Evolutionary conservation across 2,888 invertebrate species (phyloP).

Genomic region (Xanthia icteritia): DNA sequence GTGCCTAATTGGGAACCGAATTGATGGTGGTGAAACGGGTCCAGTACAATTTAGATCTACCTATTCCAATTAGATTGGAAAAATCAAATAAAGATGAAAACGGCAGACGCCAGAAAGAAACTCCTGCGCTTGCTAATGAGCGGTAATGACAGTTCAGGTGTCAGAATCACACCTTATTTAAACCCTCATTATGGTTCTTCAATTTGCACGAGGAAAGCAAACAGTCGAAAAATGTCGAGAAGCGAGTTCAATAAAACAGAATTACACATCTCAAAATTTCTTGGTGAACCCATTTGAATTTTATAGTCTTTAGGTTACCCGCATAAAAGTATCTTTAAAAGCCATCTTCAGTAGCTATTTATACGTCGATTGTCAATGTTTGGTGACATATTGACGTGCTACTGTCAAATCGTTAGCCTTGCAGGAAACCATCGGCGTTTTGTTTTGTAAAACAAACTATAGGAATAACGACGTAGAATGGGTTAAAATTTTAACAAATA

Average conservation of each 20-base stretch:
- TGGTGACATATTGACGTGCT: conserved; percentile 72
- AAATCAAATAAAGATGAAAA: conserved; percentile 2
- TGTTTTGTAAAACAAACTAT: conserved; percentile 24
- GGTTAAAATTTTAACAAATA: neutral
- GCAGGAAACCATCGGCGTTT: conserved; percentile 15
- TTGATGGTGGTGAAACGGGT: neutral
- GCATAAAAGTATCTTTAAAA: neutral
- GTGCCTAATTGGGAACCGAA: neutral
- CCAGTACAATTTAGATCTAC: neutral
- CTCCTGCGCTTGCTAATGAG: conserved; percentile 36
- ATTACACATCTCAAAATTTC: neutral
- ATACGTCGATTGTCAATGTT: conserved; percentile 70
- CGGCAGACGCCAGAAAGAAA: neutral
- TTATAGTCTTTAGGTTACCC: neutral
- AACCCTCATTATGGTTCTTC: conserved; percentile 27
- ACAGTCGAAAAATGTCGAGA: neutral
- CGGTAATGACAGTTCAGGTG: conserved; percentile 45
- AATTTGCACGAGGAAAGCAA: conserved; percentile 5
- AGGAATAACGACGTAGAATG: neutral
- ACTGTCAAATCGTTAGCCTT: conserved; percentile 69
- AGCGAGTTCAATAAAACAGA: neutral
- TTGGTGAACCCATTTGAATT: neutral
- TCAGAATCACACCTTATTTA: conserved; percentile 43
- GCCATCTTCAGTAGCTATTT: conserved; percentile 26
- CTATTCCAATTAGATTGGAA: conserved; percentile 1